These are phyloP conservation scores for Holacanthus passer DNA, from an alignment of 2,113 vertebrate genomes.

Conservation along the genomic window DNA sequence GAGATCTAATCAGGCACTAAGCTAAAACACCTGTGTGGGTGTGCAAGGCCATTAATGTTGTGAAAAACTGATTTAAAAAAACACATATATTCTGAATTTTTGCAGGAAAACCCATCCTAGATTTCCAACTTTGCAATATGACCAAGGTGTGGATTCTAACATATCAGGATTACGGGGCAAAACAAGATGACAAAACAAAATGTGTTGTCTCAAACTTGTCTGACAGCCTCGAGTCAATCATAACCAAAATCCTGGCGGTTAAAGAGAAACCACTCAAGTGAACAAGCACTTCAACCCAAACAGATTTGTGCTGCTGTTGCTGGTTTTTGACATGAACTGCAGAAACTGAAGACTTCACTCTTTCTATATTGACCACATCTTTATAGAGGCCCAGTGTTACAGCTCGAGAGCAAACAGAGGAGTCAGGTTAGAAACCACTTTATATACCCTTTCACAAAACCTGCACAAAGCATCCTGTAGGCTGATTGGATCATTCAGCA, in stretches of 20 bases:
- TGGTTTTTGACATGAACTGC: neutral
- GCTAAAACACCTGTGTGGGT: neutral
- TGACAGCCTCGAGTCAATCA: neutral
- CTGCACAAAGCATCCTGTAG: neutral
- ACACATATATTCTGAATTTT: neutral
- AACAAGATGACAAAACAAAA: neutral
- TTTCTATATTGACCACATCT: neutral
- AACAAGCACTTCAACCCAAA: neutral
- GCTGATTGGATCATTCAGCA: neutral
- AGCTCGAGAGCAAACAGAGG: neutral
- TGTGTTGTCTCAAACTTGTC: neutral
- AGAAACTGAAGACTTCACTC: neutral
- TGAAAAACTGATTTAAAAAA: no score
- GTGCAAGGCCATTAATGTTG: neutral
- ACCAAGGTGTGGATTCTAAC: neutral
- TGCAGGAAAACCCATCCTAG: neutral
- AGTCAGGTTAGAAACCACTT: neutral
- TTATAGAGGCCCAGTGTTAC: neutral
- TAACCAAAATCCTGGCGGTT: neutral
- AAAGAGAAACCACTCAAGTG: neutral
- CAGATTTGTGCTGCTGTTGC: constrained; percentile 1
- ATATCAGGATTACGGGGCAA: neutral
- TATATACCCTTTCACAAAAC: neutral
- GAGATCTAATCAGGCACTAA: neutral
- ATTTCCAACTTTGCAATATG: neutral